Evolutionary conservation across 2,888 invertebrate species (phyloP), one percentile per base, ranked within the genome.

Genomic region (Tipula lateralis): DNA sequence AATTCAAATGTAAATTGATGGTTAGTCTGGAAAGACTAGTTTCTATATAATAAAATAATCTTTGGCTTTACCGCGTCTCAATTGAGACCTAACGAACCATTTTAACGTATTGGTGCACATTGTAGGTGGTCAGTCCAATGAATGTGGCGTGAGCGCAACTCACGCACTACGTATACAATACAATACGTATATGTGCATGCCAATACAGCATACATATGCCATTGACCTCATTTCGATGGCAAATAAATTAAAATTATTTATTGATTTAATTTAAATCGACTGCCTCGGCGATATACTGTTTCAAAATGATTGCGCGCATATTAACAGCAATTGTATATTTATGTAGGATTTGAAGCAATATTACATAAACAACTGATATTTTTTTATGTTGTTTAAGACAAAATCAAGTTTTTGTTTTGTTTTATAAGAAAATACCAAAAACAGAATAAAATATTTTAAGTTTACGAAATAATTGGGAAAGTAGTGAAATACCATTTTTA

Each of bases 381-480:
- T 66, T 66, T 66, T 66, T 66, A 66, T 66, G 66, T 66, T 66
- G 66, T n/a, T n/a, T n/a, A 66, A 66, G 16, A 66, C 7, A 12
- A 66, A 66, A 66, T 66, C 66, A 66, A 66, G 66, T 66, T 66
- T 66, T 66, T 12, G 9, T 39, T 13, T 39, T 39, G 9, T 39
- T 39, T 9, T 66, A 66, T 24, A 66, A 66, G 66, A 66, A 66
- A 66, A 66, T 66, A 66, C 66, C 66, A 66, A 66, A 66, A 66
- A 66, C 13, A 16, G 44, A 66, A 66, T 16, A 16, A 6, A 50
- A 50, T 3, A 50, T 16, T 50, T 36, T 36, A 44, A n/a, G 7
- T 39, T 39, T 50, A 24, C 66, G 66, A 9, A 66, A 66, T 66
- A 66, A 66, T 66, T 66, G 66, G 66, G 66, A 66, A 66, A 66